Conservation (phyloP, 1,140 invertebrate genomes). For the Tenebrio molitor region DNA sequence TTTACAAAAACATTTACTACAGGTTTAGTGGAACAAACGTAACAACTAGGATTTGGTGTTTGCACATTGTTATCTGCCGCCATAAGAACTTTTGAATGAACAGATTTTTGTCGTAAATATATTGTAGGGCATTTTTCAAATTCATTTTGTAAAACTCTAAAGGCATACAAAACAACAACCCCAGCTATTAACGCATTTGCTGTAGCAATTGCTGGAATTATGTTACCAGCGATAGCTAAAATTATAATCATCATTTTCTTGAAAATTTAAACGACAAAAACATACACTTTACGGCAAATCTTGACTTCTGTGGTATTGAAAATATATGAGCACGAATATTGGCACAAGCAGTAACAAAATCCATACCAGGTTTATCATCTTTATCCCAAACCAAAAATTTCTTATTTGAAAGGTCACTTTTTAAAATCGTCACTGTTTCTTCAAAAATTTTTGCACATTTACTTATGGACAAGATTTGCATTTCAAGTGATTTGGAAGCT, state of each 20-base stretch:
- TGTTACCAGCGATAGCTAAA: constrained; percentile 97
- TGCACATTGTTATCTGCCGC: constrained; percentile 78
- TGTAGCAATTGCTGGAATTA: constrained; percentile 98
- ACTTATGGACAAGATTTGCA: constrained; percentile 64
- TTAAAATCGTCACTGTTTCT: constrained; percentile 78
- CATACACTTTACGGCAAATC: constrained; percentile 96
- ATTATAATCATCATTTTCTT: constrained; percentile 50
- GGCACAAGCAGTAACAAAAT: constrained; percentile 96
- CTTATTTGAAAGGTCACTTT: constrained; percentile 72
- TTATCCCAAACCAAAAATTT: constrained; percentile 97
- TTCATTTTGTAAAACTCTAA: constrained; percentile 83
- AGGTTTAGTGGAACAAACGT: constrained; percentile 89
- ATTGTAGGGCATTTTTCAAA: constrained; percentile 82
- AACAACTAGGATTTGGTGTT: constrained; percentile 83
- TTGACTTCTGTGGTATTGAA: constrained; percentile 86
- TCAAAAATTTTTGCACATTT: constrained; percentile 85
- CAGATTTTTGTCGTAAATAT: constrained; percentile 77
- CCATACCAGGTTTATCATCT: constrained; percentile 94
- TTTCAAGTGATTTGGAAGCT: constrained; percentile 55
- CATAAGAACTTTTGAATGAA: constrained; percentile 67
- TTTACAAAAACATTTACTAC: constrained; percentile 84
- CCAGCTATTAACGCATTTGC: constrained; percentile 98
- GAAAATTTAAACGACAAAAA: no score
- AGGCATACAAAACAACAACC: constrained; percentile 89
- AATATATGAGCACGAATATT: constrained; percentile 96